Percentiles rank a stretch among this genome's conserved stretches.
These are phyloP conservation scores for Yponomeuta evonymella DNA, from an alignment of 2,888 invertebrate species.

Conservation along the genomic window DNA sequence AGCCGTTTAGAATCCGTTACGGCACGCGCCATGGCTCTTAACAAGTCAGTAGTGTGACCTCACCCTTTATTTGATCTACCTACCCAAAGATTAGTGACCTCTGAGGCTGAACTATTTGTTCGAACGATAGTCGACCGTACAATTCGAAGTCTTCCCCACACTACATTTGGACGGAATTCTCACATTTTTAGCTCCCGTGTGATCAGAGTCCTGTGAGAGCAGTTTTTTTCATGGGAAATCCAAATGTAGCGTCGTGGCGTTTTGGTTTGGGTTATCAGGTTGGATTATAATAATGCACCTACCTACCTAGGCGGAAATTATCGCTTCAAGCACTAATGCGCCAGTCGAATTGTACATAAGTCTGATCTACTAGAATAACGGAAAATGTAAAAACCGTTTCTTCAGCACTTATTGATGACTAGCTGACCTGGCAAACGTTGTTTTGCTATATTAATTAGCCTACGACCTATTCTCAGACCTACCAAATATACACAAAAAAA, in stretches of 20 bases:
- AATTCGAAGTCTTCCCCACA: not conserved
- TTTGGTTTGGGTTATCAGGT: not conserved
- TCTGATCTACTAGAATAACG: no score
- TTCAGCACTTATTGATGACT: no score
- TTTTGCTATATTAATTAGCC: no score
- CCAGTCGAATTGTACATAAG: no score
- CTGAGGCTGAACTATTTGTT: not conserved
- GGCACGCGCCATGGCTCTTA: not conserved
- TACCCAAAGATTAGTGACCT: not conserved
- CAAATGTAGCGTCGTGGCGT: not conserved
- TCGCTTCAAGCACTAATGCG: no score
- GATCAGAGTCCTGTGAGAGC: not conserved
- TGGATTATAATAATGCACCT: not conserved
- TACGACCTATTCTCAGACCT: no score
- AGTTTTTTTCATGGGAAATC: not conserved
- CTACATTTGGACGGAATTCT: conserved; percentile 1
- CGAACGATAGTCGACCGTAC: not conserved
- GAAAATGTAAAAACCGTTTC: no score
- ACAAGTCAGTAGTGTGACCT: not conserved
- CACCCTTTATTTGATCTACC: not conserved
- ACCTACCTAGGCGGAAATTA: no score
- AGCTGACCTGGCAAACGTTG: no score
- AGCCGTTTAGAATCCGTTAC: not conserved
- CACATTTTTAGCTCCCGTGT: not conserved
- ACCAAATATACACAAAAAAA: no score